A percentile compares a stretch with the other conserved stretches of the same genome.
Evolutionary conservation across 2,888 invertebrate genomes (phyloP).

Genomic region (Conomelus anceps): DNA sequence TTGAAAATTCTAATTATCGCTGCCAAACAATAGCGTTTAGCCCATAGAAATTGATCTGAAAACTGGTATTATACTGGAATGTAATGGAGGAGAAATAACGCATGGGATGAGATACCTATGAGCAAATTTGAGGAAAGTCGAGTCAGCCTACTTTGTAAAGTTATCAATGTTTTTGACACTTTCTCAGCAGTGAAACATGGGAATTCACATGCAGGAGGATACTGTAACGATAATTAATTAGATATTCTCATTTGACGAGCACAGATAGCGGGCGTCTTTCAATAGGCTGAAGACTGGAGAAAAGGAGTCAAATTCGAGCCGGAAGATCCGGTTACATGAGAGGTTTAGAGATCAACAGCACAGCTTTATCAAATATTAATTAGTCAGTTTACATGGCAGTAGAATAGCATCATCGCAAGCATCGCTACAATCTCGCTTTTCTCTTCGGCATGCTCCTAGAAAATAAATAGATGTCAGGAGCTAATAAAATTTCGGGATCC

Average conservation of each 20-base stretch:
- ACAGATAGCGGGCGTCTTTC: neutral
- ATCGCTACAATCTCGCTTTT: neutral
- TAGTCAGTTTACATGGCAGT: neutral
- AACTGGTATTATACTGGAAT: too few relatives aligned
- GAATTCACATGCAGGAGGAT: neutral
- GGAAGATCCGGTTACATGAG: neutral
- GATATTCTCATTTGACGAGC: neutral
- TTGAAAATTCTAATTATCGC: too few relatives aligned
- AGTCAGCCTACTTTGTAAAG: too few relatives aligned
- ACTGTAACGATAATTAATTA: neutral
- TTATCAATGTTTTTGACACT: neutral
- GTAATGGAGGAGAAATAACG: too few relatives aligned
- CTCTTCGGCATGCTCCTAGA: too few relatives aligned
- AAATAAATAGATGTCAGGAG: too few relatives aligned
- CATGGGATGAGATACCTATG: too few relatives aligned
- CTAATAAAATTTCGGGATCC: too few relatives aligned
- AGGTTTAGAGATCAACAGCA: neutral
- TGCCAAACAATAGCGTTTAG: too few relatives aligned
- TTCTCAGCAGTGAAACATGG: neutral
- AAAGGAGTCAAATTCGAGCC: neutral
- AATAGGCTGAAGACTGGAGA: neutral
- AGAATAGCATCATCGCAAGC: neutral
- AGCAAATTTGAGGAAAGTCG: too few relatives aligned
- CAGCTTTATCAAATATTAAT: neutral
- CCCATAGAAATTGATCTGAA: too few relatives aligned